Base-by-base conservation (phyloP, 2,797 vertebrate species). In the Silurus aristotelis region DNA sequence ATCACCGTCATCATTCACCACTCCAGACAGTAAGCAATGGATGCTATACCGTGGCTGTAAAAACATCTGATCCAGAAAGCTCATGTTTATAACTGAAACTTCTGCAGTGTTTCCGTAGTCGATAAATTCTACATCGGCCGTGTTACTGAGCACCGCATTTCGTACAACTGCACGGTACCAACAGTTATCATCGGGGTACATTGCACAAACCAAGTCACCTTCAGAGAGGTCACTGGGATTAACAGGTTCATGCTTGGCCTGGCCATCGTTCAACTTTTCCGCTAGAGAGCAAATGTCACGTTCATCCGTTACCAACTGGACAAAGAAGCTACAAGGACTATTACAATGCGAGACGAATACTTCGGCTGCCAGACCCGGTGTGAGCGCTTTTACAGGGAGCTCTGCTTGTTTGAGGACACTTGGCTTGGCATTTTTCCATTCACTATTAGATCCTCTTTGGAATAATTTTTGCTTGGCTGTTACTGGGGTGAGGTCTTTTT, bases 71-170 rank as follows among this genome's bases (percentile, higher is more conserved):
- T 94, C 89, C 22, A 99, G 95, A 67, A 88, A 90, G 38, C 90
- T 84, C 0, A 94, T 91, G 88, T 96, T 94, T 83, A 92, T 92
- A 77, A 92, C 6, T 8, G 92, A 91, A 63, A 96, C 87, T 14
- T 91, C 38, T 27, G 95, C 95, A 14, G 93, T 93, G 80, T 99
- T 98, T 83, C 98, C 98, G 90, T 97, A 99, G 92, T 99, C 98
- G 88, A 99, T 92, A 90, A 97, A 99, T 83, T 97, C 95, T 1
- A 99, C 90, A 10, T 92, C 89, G 38, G 95, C 90, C 0, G 61
- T 89, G 5, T 86, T 82, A 43, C 88, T 73, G 6, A 79, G 79
- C 2, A 86, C 86, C 31, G 91, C 93, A 87, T 96, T 94, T 89
- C 68, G 92, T 2, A 99, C 92, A 82, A 95, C 93, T 66, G 97